A percentile compares a stretch with the other conserved stretches of the same genome.
phyloP scores from a whole-genome alignment of 2,797 vertebrate species.

The Mus spretus region DNA sequence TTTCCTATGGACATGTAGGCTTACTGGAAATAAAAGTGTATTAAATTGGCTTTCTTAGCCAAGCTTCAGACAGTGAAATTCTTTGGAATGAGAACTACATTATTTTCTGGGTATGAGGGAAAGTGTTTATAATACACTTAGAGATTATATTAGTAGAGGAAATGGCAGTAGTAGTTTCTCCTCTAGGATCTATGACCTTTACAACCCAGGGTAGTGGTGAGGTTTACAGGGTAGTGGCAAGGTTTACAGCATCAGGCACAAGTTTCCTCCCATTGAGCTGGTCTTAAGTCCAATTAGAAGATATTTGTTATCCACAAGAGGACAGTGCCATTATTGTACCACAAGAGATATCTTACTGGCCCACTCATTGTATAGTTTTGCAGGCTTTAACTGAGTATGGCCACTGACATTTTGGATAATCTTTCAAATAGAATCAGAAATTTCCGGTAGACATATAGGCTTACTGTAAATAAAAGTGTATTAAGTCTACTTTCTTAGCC shows the following conservation, averaged over 20 bases:
- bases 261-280: too few species aligned
- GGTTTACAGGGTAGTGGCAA: too few species aligned
- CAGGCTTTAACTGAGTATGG: background rate
- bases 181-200: background rate
- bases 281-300: background rate
- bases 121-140: background rate
- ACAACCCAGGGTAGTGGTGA: background rate
- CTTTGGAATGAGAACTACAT: background rate
- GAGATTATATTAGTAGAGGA: background rate
- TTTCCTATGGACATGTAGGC: background rate
- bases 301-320: background rate
- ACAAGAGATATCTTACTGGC: background rate
- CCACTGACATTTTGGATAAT: background rate
- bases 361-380: background rate
- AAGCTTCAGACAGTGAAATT: background rate
- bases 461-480: constrained; percentile 12
- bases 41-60: background rate
- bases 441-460: background rate
- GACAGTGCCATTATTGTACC: background rate
- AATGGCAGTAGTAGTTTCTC: background rate
- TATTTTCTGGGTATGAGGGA: background rate
- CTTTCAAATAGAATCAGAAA: background rate
- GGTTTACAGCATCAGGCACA: background rate
- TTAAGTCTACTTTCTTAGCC: constrained; percentile 1
- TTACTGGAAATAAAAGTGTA: constrained; percentile 4